phyloP scores from a whole-genome alignment of 2,888 invertebrate species.

The Caenorhabditis plicata region DNA sequence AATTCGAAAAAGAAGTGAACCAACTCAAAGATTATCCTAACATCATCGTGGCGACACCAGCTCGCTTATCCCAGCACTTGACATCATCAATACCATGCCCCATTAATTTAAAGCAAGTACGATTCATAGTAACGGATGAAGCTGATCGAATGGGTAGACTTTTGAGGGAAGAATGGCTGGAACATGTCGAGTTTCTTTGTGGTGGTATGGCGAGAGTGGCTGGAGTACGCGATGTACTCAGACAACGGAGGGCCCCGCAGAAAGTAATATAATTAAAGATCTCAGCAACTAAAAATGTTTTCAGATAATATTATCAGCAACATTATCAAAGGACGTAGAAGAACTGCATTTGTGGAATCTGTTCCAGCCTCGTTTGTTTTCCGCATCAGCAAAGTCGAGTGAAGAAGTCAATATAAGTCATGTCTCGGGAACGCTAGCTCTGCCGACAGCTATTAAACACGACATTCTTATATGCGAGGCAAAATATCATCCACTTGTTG shows the following conservation, averaged over 20 bases:
- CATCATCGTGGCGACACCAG: slow-evolving; percentile 88
- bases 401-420: slow-evolving; percentile 36
- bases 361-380: slow-evolving; percentile 86
- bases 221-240: slow-evolving; percentile 10
- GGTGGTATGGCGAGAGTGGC: slow-evolving; percentile 23
- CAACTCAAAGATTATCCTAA: slow-evolving; percentile 69
- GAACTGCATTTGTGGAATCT: slow-evolving; percentile 84
- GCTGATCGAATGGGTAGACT: slow-evolving; percentile 92
- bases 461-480: slow-evolving; percentile 17
- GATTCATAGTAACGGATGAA: slow-evolving; percentile 81
- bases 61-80: slow-evolving; percentile 87
- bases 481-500: slow-evolving; percentile 32
- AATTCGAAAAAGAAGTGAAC: slow-evolving; percentile 27
- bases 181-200: slow-evolving; percentile 74
- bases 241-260: slow-evolving; percentile 24
- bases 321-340: slow-evolving; percentile 80
- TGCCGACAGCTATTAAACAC: slow-evolving; percentile 33
- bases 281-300: background rate
- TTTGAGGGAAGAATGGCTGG: slow-evolving; percentile 86
- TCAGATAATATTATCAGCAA: slow-evolving; percentile 85
- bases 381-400: slow-evolving; percentile 35
- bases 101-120: slow-evolving; percentile 73
- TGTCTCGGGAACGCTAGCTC: slow-evolving; percentile 31
- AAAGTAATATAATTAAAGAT: background rate
- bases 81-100: slow-evolving; percentile 72